Evolutionary conservation across 2,797 vertebrate genomes (phyloP), one percentile per base, ranked within the genome.

Genomic region (Centropyge bicolor): DNA sequence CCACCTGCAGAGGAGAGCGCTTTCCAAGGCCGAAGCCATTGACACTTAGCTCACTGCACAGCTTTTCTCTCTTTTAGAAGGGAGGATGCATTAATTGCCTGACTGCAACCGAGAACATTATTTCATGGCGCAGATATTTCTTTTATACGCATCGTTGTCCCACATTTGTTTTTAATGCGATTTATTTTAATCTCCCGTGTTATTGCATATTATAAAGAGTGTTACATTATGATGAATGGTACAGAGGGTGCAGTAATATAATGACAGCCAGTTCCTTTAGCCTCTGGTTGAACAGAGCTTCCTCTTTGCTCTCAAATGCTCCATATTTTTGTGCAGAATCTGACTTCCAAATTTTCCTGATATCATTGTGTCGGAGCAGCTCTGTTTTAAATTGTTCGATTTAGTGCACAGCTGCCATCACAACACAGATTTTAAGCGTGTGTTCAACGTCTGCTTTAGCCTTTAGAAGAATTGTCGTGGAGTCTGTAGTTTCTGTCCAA

Each of bases 1-100:
- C 90, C 82, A 90, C 90, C 91, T 93, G 91, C 88, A 93, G 90
- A 89, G 66, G 70, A 86, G 87, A 83, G 72, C 57, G 20, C 78
- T 90, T 93, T 93, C 90, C 88, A 90, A 86, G 80, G 84, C 85
- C 27, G 59, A 76, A 81, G 84, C 83, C 74, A 81, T 77, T 82
- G 88, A 92, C 91, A 85, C 90, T 91, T 90, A 88, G 88, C 86
- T 88, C 85, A 89, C 81, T 55, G 66, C 76, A 13, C 79, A 74
- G 78, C 70, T 41, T 77, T 81, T 89, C 81, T 79, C 70, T 65
- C 27, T 60, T 77, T 65, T 52, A 57, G n/a, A 45, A 45, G 64
- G 65, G 70, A 75, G 67, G 77, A 74, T 68, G 75, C 69, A 81
- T 89, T 78, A 72, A 84, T 81, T 88, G 80, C 67, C 49, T 80